phyloP scores from a whole-genome alignment of 1,140 invertebrate species.

The Nilaparvata lugens region DNA sequence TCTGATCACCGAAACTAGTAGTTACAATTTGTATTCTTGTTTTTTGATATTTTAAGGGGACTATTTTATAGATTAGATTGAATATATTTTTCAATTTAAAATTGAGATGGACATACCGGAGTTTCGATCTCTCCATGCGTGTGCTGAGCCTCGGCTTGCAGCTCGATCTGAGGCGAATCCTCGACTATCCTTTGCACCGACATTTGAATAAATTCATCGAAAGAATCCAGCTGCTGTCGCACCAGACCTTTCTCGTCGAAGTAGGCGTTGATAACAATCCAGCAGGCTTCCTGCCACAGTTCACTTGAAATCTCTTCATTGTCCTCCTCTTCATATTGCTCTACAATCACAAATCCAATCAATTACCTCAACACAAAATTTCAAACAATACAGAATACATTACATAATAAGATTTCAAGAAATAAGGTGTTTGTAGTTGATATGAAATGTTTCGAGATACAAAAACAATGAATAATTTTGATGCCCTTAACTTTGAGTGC shows the following conservation, averaged over 20 bases:
- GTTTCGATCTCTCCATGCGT: conserved; percentile 84
- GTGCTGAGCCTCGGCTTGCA: conserved; percentile 96
- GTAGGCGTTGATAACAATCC: conserved; percentile 99
- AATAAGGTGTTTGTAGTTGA: no score
- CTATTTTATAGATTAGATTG: no score
- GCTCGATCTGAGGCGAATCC: conserved; percentile 93
- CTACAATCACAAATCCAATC: conserved; percentile 31
- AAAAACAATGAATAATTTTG: no score
- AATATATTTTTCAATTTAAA: not conserved
- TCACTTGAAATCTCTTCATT: conserved; percentile 87
- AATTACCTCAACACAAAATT: no score
- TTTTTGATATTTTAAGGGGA: no score
- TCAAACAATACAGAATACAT: no score
- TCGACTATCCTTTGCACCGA: conserved; percentile 98
- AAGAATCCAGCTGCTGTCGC: conserved; percentile 96
- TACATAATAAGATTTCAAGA: no score
- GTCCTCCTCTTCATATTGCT: conserved; percentile 66
- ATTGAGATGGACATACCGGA: conserved; percentile 66
- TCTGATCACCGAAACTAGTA: no score
- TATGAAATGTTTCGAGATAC: no score
- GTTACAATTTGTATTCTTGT: no score
- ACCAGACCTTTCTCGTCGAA: conserved; percentile 99
- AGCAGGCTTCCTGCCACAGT: conserved; percentile 99
- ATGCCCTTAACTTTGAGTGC: no score
- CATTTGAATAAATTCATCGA: conserved; percentile 99